A percentile compares a stretch with the other conserved stretches of the same genome.
phyloP scores from a whole-genome alignment of 2,888 invertebrate species.

The Argyresthia albistria region DNA sequence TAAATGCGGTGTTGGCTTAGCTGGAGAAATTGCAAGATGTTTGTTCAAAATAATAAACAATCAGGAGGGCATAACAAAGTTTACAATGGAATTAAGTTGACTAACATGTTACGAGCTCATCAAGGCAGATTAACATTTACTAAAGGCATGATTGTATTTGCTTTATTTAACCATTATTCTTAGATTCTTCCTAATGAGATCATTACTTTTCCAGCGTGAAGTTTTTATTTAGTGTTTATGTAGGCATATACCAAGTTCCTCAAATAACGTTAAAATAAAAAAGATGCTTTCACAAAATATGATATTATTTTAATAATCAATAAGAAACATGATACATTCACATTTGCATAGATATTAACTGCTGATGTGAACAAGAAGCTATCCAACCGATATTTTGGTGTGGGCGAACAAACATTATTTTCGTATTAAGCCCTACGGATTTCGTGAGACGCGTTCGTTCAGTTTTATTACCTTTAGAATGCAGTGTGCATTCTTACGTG shows the following conservation, averaged over 20 bases:
- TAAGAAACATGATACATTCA: conserved; percentile 4
- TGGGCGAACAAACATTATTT: conserved; percentile 43
- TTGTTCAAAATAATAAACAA: too few species aligned
- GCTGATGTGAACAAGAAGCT: conserved; percentile 3
- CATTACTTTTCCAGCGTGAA: too few species aligned
- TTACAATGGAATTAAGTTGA: too few species aligned
- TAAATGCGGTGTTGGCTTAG: not conserved
- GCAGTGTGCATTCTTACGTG: conserved; percentile 32
- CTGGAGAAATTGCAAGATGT: too few species aligned
- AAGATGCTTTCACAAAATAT: not conserved
- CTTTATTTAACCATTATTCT: too few species aligned
- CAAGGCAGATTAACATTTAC: too few species aligned
- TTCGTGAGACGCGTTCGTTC: conserved; percentile 29
- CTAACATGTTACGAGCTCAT: too few species aligned
- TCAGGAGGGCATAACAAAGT: too few species aligned
- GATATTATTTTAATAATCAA: conserved; percentile 4
- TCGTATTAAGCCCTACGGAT: conserved; percentile 33
- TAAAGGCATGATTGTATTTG: too few species aligned
- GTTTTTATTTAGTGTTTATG: too few species aligned
- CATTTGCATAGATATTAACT: conserved; percentile 7
- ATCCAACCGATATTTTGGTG: conserved; percentile 11
- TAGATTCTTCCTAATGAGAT: too few species aligned
- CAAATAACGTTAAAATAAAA: not conserved
- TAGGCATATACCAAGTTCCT: too few species aligned
- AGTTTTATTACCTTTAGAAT: conserved; percentile 19